These are phyloP conservation scores for Thalassarche chlororhynchos DNA, from an alignment of 2,113 vertebrate species.

Conservation along the genomic window DNA sequence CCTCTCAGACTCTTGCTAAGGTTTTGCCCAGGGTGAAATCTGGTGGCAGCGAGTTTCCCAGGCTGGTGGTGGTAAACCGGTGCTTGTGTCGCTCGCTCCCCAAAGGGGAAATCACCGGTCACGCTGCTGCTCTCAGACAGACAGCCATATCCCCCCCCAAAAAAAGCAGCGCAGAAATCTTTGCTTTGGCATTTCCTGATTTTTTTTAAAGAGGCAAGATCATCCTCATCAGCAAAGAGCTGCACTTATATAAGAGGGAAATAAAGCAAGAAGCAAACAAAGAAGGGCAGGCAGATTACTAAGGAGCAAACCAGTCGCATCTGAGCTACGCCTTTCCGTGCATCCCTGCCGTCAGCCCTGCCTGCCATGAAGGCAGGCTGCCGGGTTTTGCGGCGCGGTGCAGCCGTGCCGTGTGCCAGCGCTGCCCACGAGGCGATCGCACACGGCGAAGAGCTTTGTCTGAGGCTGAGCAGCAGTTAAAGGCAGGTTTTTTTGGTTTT, in stretches of 20 bases:
- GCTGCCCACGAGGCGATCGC: neutral
- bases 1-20: fast-evolving
- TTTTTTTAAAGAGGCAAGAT: neutral
- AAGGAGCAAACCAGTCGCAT: neutral
- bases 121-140: neutral
- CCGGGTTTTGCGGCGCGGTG: neutral
- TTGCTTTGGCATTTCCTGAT: neutral
- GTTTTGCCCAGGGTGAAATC: neutral
- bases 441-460: neutral
- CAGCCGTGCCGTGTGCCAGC: neutral
- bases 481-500: neutral
- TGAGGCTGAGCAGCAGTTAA: neutral
- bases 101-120: fast-evolving
- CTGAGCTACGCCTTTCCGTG: neutral
- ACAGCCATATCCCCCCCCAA: neutral
- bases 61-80: neutral
- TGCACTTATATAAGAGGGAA: neutral
- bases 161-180: neutral
- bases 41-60: neutral
- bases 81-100: too few species aligned
- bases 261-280: neutral
- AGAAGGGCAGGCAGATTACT: neutral
- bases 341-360: neutral
- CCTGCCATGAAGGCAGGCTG: neutral
- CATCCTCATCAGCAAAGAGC: neutral